These are phyloP conservation scores for Chymomyza fuscimana DNA, from an alignment of 2,888 invertebrate species.

Conservation along the genomic window DNA sequence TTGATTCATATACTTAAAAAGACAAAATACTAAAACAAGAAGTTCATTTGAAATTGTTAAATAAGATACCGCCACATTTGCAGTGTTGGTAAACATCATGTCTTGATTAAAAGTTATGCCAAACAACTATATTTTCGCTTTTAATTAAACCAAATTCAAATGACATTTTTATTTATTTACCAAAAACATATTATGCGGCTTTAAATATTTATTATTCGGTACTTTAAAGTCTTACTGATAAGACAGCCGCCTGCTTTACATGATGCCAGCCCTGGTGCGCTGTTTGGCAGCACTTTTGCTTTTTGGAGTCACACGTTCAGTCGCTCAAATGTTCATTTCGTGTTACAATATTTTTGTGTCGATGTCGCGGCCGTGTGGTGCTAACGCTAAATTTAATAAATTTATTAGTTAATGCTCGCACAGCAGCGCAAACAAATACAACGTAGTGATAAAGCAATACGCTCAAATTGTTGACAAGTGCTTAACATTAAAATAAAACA, in stretches of 20 bases:
- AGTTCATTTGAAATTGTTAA: no score
- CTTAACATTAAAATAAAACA: neutral
- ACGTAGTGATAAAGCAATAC: neutral
- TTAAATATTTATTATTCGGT: neutral
- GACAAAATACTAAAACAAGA: no score
- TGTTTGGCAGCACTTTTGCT: slow-evolving; percentile 1
- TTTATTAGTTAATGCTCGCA: neutral
- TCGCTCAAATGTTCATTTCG: neutral
- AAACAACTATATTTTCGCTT: no score
- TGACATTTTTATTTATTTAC: no score
- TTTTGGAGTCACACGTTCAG: neutral
- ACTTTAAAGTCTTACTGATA: neutral
- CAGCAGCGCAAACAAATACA: neutral
- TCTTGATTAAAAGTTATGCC: no score
- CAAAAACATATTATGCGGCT: neutral
- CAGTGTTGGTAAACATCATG: no score
- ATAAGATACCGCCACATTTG: no score
- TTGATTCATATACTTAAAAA: no score
- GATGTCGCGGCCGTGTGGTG: neutral
- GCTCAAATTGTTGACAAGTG: slow-evolving; percentile 2
- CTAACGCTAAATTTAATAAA: neutral
- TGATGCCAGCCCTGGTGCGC: neutral
- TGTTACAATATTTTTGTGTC: neutral
- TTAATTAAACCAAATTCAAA: no score
- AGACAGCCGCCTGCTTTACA: neutral